phyloP scores from a whole-genome alignment of 2,888 invertebrate genomes.

The Eupithecia insigniata region DNA sequence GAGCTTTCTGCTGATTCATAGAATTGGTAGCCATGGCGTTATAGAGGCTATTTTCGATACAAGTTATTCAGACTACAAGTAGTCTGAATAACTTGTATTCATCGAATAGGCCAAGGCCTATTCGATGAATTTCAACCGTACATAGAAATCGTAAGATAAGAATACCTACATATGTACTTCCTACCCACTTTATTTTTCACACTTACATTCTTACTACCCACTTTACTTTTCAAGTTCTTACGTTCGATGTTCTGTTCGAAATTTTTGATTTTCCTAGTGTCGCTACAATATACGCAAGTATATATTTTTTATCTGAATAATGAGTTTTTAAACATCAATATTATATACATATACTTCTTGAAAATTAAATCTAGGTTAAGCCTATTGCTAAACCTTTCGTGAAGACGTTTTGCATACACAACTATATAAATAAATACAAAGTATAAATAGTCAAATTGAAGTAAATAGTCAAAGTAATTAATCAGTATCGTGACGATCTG shows the following conservation, averaged over 20 bases:
- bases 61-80: neutral
- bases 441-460: neutral
- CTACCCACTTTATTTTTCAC: neutral
- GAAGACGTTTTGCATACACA: neutral
- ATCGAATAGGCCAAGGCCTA: no score
- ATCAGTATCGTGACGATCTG: neutral
- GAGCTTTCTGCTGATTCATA: conserved; percentile 39
- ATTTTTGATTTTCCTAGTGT: neutral
- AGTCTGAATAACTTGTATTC: no score
- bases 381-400: neutral
- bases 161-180: neutral
- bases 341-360: no score
- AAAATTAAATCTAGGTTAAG: neutral
- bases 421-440: neutral
- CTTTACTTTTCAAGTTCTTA: neutral
- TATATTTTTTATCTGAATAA: neutral
- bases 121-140: neutral
- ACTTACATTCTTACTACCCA: neutral
- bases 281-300: neutral
- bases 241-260: no score
- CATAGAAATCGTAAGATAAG: neutral
- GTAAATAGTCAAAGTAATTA: neutral
- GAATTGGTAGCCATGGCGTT: conserved; percentile 1
- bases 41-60: neutral
- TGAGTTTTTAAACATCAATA: neutral